phyloP scores from a whole-genome alignment of 2,113 vertebrate genomes.

The Sinocyclocheilus anophthalmus region DNA sequence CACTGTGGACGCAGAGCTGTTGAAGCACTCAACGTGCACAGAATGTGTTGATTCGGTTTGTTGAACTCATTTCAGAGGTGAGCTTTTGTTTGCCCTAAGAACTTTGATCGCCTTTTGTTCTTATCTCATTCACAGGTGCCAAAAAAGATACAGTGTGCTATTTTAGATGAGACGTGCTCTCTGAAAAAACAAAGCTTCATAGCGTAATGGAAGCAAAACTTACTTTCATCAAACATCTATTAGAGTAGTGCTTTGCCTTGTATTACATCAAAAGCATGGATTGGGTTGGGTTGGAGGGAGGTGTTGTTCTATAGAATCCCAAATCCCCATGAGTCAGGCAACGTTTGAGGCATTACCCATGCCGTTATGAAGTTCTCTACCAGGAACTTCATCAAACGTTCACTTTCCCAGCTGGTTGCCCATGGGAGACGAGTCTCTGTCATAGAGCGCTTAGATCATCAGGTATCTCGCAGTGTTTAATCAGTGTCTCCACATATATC shows the following conservation, averaged over 20 bases:
- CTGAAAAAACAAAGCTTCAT: background rate
- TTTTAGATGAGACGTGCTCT: background rate
- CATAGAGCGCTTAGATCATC: slow-evolving; percentile 20
- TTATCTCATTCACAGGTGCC: background rate
- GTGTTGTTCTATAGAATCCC: slow-evolving; percentile 13
- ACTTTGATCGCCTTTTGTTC: background rate
- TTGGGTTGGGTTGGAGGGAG: background rate
- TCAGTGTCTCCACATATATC: slow-evolving; percentile 9
- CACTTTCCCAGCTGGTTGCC: slow-evolving; percentile 35
- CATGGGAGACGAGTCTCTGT: slow-evolving; percentile 14
- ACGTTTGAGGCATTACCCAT: slow-evolving; percentile 23
- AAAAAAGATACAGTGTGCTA: background rate
- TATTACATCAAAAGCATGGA: background rate
- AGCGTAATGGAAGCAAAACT: background rate
- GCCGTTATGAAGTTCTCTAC: background rate
- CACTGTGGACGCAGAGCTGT: background rate
- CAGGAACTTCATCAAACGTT: slow-evolving; percentile 35
- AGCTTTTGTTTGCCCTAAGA: background rate
- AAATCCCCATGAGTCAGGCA: slow-evolving; percentile 16
- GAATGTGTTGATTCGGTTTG: background rate
- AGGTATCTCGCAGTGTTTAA: slow-evolving; percentile 35
- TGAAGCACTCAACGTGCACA: background rate
- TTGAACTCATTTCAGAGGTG: background rate
- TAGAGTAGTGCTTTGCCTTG: background rate
- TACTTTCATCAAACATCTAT: slow-evolving; percentile 18